Evolutionary conservation across 2,797 vertebrate species (phyloP), one percentile per base, ranked within the genome.

Genomic region (Cephalopachus bancanus): DNA sequence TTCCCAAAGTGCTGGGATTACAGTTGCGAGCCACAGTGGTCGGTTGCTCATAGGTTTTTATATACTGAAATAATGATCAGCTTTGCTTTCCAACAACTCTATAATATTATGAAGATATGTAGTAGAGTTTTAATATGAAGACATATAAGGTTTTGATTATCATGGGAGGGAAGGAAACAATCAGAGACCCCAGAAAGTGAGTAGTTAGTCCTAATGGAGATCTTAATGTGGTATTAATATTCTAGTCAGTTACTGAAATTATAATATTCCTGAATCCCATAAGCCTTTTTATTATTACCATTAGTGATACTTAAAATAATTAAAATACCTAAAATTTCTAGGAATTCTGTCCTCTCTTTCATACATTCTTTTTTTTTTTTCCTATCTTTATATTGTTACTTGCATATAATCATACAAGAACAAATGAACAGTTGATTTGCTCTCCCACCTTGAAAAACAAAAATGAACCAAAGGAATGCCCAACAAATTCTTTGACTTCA

Each of bases 81-180:
- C 53, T 59, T 85, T 84, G 65, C 90, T 89, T 88, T 92, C 75
- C 33, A 62, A 71, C 5, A 95, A 1, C 33, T 62, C 28, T 83
- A 5, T 87, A 74, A 37, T 92, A n/a, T 91, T 53, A n/a, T 0
- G 17, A 93, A 24, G 7, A 49, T 53, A 44, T 44, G 44, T 2
- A 65, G 57, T 83, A 26, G 55, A 33, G 9, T 96, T 94, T 71
- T 74, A 62, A 69, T 74, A 71, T 83, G 93, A 83, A 83, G 51
- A 93, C 80, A 89, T 53, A 22, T 55, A 37, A 44, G 26, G 20
- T 90, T 97, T 95, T 78, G 15, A 12, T 96, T 96, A 51, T 92
- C 79, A 12, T 69, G 24, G 12, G 10, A 62, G 4, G 17, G 53
- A 62, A 90, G 15, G 19, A 93, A 87, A 53, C 49, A 57, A 30